Percentiles rank a stretch among this genome's conserved stretches.
Conservation (phyloP, 2,797 vertebrate genomes). For the Iguana delicatissima region DNA sequence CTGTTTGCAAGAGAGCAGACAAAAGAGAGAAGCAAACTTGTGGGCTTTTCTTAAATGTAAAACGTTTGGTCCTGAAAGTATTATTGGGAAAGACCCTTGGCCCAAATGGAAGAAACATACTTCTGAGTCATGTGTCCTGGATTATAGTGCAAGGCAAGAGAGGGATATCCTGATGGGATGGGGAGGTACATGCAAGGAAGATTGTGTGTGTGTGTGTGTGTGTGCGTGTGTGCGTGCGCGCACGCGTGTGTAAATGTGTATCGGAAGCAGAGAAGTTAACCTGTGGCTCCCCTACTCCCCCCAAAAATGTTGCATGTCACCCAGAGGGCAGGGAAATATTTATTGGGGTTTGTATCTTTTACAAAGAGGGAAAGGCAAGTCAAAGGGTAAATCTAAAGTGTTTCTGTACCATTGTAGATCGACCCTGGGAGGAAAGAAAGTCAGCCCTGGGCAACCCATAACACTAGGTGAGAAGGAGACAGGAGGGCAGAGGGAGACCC, state of each 20-base stretch:
- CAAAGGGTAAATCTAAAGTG: neutral
- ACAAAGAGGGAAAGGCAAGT: neutral
- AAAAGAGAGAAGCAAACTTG: neutral
- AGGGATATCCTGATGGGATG: too few relatives aligned
- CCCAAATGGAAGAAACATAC: too few relatives aligned
- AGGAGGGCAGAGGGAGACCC: neutral
- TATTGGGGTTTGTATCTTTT: neutral
- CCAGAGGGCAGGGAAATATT: neutral
- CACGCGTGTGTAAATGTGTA: neutral
- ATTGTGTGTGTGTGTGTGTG: too few relatives aligned
- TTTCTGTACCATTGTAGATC: neutral
- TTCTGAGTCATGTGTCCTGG: too few relatives aligned
- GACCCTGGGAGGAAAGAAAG: too few relatives aligned
- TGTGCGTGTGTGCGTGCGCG: neutral
- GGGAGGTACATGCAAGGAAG: neutral
- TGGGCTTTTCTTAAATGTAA: neutral
- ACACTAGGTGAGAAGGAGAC: neutral
- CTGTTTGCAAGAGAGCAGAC: too few relatives aligned
- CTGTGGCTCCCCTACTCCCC: neutral
- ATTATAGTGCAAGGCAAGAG: too few relatives aligned
- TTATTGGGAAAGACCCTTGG: neutral
- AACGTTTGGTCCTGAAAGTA: neutral
- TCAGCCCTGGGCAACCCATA: neutral
- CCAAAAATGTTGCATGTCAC: too few relatives aligned
- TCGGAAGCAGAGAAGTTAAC: neutral